Evolutionary conservation across 2,888 invertebrate genomes (phyloP), one percentile per base, ranked within the genome.

Genomic region (Neoascia interrupta): DNA sequence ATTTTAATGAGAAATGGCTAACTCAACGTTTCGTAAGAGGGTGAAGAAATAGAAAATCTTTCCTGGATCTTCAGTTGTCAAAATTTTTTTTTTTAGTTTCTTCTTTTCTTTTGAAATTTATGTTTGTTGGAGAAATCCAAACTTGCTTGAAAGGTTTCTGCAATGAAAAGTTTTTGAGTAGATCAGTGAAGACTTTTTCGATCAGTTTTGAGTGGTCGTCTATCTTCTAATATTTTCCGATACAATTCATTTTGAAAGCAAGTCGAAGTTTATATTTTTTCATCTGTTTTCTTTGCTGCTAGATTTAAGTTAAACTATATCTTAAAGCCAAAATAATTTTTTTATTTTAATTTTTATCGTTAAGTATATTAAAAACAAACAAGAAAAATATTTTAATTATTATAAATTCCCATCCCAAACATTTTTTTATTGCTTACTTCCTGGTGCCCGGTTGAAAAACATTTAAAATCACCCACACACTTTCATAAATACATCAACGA

Each of bases 361-460:
- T 37, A 23, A 16, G 18, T 15, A 6, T n/a, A n/a, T n/a, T 3
- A 56, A 41, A 16, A 28, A 56, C 15, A n/a, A 31, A 43, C 3
- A 23, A n/a, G 15, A 53, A 34, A 26, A 58, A 31, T 43, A 23
- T 41, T 49, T 69, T n/a, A n/a, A n/a, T n/a, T 69, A 49, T 60
- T 49, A 63, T 5, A 56, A 54, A 70, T 70, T 75, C 56, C 63
- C 47, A 51, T 56, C 51, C 36, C 56, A 69, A 68, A 11, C 34
- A 63, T 70, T 74, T 68, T 63, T 73, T 63, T 58, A 75, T 70
- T 70, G 63, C 75, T 70, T 58, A 63, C 63, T 63, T 43, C 56
- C 70, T 58, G 70, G 58, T 76, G 75, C 63, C 70, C 58, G 70
- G 58, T 76, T 47, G 19, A 37, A 70, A 69, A 51, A 63, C 4